These are phyloP conservation scores for Bellardia bayeri DNA, from an alignment of 2,888 invertebrate species.

Conservation along the genomic window DNA sequence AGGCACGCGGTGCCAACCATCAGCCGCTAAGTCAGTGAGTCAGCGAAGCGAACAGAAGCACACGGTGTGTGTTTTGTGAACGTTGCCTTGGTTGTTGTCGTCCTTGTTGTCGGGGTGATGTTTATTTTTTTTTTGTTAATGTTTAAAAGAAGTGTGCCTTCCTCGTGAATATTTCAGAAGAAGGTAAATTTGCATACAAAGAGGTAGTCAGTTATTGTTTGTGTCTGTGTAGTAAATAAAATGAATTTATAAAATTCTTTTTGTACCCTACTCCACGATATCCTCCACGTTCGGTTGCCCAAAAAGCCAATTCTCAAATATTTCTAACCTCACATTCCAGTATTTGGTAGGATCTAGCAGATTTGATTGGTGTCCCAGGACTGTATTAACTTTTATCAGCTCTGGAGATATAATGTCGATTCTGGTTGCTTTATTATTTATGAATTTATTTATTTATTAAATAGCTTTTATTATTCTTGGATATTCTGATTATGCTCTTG, in stretches of 20 bases:
- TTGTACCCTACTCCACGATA: background rate
- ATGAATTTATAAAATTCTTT: constrained; percentile 48
- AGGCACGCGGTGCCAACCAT: background rate
- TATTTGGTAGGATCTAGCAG: too few relatives aligned
- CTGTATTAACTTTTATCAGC: too few relatives aligned
- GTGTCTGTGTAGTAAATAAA: constrained; percentile 4
- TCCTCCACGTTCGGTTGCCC: too few relatives aligned
- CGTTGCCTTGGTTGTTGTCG: background rate
- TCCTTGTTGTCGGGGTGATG: background rate
- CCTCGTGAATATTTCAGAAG: constrained; percentile 39
- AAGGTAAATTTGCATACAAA: constrained; percentile 55
- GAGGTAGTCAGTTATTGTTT: constrained; percentile 22
- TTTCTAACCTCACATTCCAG: too few relatives aligned
- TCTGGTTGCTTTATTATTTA: too few relatives aligned
- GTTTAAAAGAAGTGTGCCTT: constrained; percentile 57
- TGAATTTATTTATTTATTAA: too few relatives aligned
- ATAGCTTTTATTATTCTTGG: too few relatives aligned
- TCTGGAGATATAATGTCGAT: too few relatives aligned
- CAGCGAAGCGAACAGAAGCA: background rate
- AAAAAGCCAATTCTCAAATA: too few relatives aligned
- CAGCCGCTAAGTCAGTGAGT: constrained; percentile 15
- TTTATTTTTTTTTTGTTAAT: background rate
- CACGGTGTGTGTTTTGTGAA: background rate
- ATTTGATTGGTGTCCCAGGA: too few relatives aligned
- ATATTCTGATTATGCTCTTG: too few relatives aligned